Evolutionary conservation across 1,140 invertebrate genomes (phyloP).

Genomic region (Thaumatotibia leucotreta): DNA sequence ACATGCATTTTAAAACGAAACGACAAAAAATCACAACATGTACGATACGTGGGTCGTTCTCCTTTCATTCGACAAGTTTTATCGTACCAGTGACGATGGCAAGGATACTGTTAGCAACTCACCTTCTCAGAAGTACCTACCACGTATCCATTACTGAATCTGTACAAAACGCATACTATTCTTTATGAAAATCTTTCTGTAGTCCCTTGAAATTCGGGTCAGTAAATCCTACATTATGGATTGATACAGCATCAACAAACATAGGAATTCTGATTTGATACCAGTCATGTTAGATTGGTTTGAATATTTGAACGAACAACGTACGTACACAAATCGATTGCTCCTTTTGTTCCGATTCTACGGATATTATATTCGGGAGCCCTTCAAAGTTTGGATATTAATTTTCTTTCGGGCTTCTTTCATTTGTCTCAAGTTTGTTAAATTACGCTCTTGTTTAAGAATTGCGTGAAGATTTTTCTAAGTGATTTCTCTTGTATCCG

Average conservation of each 20-base stretch:
- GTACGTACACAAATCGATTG: neutral
- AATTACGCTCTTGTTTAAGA: conserved; percentile 15
- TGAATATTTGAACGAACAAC: neutral
- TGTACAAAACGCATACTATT: no score
- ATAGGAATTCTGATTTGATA: neutral
- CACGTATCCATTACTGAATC: no score
- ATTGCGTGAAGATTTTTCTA: conserved; percentile 24
- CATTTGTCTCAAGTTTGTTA: neutral
- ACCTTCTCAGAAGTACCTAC: no score
- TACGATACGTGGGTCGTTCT: neutral
- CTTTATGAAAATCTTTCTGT: no score
- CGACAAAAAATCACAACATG: neutral
- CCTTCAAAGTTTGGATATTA: neutral
- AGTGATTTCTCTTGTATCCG: conserved; percentile 37
- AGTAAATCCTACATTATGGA: no score
- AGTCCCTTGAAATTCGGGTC: no score
- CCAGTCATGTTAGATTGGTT: neutral
- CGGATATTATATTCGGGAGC: neutral
- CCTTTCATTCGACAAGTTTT: neutral
- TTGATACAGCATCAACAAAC: neutral
- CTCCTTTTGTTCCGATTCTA: neutral
- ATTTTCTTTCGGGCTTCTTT: conserved; percentile 4
- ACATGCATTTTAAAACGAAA: conserved; percentile 17
- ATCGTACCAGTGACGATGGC: no score
- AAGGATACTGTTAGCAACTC: no score